A percentile compares a stretch with the other conserved stretches of the same genome.
Conservation (phyloP, 2,888 invertebrate species). For the Drosophila kambysellisi region DNA sequence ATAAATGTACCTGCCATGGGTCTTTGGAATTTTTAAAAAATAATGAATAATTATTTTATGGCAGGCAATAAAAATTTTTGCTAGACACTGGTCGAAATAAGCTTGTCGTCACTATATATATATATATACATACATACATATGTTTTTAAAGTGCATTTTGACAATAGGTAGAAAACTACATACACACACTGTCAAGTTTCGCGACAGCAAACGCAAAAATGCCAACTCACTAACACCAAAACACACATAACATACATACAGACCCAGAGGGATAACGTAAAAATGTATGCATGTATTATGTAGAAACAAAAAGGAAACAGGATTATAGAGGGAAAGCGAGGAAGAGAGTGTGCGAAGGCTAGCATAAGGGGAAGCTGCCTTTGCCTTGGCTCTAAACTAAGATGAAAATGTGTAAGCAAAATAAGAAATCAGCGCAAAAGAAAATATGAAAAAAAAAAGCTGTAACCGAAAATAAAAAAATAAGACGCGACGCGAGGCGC, state of each 20-base stretch:
- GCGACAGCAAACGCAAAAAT: constrained; percentile 18
- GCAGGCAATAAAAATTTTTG: too few species aligned
- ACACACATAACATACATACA: neutral
- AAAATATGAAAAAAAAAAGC: constrained; percentile 44
- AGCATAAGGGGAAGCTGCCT: constrained; percentile 10
- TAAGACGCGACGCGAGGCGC: constrained; percentile 39
- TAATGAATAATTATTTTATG: too few species aligned
- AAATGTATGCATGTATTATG: neutral
- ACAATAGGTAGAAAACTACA: neutral
- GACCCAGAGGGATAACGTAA: constrained; percentile 11
- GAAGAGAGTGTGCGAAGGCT: constrained; percentile 2
- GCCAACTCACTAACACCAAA: neutral
- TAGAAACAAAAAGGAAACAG: constrained; percentile 20
- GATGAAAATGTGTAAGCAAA: constrained; percentile 44
- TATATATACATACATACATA: constrained; percentile 2
- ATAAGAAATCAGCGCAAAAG: constrained; percentile 45
- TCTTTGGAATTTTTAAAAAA: too few species aligned
- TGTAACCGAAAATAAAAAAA: constrained; percentile 29
- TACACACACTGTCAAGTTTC: constrained; percentile 9
- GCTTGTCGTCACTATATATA: neutral
- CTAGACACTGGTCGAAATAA: too few species aligned
- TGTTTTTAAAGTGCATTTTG: neutral
- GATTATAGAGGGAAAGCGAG: neutral
- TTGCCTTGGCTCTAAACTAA: constrained; percentile 23
- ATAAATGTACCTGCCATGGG: too few species aligned